A percentile compares a stretch with the other conserved stretches of the same genome.
These are phyloP conservation scores for Trachythela sp. DNA, from an alignment of 64 coral and sea anemone genomes.

Conservation along the genomic window DNA sequence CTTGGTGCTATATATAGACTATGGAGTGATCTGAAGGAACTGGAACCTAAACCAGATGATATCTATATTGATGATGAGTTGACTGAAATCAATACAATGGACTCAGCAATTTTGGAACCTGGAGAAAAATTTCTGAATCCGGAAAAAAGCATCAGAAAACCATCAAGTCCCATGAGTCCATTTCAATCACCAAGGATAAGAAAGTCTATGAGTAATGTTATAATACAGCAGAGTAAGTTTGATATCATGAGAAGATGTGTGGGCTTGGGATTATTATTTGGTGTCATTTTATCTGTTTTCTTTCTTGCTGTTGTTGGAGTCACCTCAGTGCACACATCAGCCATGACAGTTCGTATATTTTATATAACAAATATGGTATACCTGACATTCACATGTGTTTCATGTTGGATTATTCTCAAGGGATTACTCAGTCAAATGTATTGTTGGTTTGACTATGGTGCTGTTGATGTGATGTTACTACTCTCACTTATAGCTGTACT, in stretches of 20 bases:
- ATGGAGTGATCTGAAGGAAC: slow-evolving; percentile 91
- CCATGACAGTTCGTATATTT: slow-evolving; percentile 69
- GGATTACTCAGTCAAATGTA: slow-evolving; percentile 89
- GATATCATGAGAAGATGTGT: slow-evolving; percentile 3
- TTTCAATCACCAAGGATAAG: background rate
- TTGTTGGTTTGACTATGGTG: slow-evolving; percentile 74
- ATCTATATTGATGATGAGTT: slow-evolving; percentile 98
- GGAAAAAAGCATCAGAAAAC: background rate
- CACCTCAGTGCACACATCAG: background rate
- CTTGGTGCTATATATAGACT: slow-evolving; percentile 88
- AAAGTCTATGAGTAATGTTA: background rate
- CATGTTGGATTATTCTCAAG: slow-evolving; percentile 79
- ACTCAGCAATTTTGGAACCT: background rate
- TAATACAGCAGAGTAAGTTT: slow-evolving; percentile 5
- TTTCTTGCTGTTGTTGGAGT: background rate
- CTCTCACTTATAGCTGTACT: slow-evolving; percentile 79
- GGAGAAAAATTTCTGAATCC: background rate
- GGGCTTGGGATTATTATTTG: slow-evolving; percentile 2
- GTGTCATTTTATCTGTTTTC: background rate
- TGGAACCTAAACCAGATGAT: slow-evolving; percentile 93
- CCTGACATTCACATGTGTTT: slow-evolving; percentile 67
- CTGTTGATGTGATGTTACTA: slow-evolving; percentile 78
- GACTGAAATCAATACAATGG: slow-evolving; percentile 78
- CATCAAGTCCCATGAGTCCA: background rate
- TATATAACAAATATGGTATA: slow-evolving; percentile 54